These are phyloP conservation scores for Aphyosemion australe DNA, from an alignment of 2,113 vertebrate genomes.

Conservation along the genomic window DNA sequence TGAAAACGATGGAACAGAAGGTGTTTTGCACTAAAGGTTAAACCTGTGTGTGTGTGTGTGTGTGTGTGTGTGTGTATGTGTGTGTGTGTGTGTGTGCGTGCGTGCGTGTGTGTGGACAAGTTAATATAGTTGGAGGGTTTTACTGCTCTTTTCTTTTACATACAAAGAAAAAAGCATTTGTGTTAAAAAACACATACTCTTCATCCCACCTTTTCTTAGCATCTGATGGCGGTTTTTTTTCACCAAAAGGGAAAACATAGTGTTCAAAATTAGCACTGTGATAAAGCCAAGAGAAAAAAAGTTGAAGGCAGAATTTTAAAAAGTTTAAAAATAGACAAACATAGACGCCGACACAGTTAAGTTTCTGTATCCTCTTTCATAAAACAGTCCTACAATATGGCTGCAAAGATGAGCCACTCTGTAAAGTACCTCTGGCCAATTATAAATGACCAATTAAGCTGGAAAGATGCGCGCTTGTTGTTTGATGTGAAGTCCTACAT, in stretches of 20 bases:
- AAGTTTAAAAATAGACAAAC: too few relatives aligned
- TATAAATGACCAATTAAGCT: too few relatives aligned
- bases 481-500: too few relatives aligned
- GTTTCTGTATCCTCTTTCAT: not conserved
- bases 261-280: too few relatives aligned
- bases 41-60: not conserved
- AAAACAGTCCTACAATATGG: not conserved
- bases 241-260: too few relatives aligned
- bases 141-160: not conserved
- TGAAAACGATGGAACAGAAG: conserved; percentile 23
- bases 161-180: too few relatives aligned
- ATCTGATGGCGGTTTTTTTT: too few relatives aligned
- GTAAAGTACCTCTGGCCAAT: not conserved
- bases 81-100: conserved; percentile 3
- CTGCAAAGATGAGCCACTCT: not conserved
- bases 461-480: too few relatives aligned
- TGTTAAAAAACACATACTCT: too few relatives aligned
- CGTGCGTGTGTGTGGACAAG: not conserved
- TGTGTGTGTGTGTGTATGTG: not conserved
- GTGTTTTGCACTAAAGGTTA: conserved; percentile 23
- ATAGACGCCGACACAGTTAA: not conserved
- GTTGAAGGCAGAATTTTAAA: too few relatives aligned
- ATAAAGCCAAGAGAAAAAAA: too few relatives aligned
- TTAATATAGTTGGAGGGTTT: conserved; percentile 56
- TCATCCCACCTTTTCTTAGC: too few relatives aligned